These are phyloP conservation scores for Hiodon alosoides DNA, from an alignment of 2,113 vertebrate species.

Conservation along the genomic window DNA sequence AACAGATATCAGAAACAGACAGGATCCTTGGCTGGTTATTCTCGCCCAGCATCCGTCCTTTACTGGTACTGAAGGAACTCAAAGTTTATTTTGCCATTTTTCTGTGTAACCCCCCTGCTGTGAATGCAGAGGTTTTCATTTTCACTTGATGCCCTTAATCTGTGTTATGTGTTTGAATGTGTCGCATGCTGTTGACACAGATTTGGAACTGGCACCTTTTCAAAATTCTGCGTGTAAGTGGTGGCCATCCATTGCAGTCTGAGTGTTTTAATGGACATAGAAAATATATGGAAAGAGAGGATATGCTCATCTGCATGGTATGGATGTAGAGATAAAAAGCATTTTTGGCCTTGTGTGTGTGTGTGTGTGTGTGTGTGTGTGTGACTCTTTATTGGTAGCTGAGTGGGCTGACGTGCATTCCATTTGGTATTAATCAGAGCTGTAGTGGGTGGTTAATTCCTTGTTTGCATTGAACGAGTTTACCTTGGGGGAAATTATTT, in stretches of 20 bases:
- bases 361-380: slow-evolving; percentile 25
- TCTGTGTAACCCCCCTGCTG: too few relatives aligned
- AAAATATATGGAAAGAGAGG: background rate
- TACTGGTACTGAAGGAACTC: too few relatives aligned
- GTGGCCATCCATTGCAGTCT: too few relatives aligned
- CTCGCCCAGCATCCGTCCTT: background rate
- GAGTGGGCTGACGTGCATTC: slow-evolving; percentile 66
- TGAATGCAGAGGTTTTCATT: too few relatives aligned
- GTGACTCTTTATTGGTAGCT: slow-evolving; percentile 48
- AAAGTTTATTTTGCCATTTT: too few relatives aligned
- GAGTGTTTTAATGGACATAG: too few relatives aligned
- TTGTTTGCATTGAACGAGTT: slow-evolving; percentile 69
- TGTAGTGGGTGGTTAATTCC: slow-evolving; percentile 63
- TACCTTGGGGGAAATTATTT: slow-evolving; percentile 69
- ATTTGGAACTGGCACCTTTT: too few relatives aligned
- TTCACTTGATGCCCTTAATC: too few relatives aligned
- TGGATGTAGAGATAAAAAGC: background rate
- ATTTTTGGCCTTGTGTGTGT: background rate
- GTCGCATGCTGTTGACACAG: too few relatives aligned
- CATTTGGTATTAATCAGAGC: slow-evolving; percentile 66
- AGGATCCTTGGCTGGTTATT: background rate
- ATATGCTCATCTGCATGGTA: background rate
- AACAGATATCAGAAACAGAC: background rate
- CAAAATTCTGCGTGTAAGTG: too few relatives aligned
- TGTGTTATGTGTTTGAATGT: too few relatives aligned